phyloP scores from a whole-genome alignment of 2,113 vertebrate species.

The Heptranchias perlo region DNA sequence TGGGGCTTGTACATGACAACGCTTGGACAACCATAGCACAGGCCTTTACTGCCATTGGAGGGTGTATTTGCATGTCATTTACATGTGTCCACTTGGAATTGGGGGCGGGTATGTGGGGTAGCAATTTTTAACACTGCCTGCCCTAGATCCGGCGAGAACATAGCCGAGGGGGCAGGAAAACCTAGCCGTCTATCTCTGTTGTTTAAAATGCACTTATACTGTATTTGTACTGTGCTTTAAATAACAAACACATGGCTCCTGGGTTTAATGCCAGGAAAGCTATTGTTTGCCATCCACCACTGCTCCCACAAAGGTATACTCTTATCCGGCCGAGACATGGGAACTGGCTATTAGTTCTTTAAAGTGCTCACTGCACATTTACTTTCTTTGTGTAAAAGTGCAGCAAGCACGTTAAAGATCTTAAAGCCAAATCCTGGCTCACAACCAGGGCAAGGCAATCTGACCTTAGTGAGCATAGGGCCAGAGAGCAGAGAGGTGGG shows the following conservation, averaged over 20 bases:
- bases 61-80: background rate
- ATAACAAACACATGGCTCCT: background rate
- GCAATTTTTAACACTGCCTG: background rate
- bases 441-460: background rate
- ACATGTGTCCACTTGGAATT: background rate
- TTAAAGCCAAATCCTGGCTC: background rate
- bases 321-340: background rate
- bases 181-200: background rate
- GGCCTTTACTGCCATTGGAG: background rate
- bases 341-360: background rate
- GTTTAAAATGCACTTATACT: background rate
- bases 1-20: background rate
- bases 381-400: no score
- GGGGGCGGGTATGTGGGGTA: background rate
- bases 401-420: no score
- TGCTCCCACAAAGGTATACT: background rate
- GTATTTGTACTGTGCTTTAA: background rate
- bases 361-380: background rate
- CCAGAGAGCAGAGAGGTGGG: background rate
- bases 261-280: background rate
- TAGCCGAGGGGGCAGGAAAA: background rate
- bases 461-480: background rate
- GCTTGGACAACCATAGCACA: background rate
- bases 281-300: background rate
- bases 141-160: background rate